Percentiles rank a stretch among this genome's conserved stretches.
These are phyloP conservation scores for Caloenas nicobarica DNA, from an alignment of 2,113 vertebrate species.

Conservation along the genomic window DNA sequence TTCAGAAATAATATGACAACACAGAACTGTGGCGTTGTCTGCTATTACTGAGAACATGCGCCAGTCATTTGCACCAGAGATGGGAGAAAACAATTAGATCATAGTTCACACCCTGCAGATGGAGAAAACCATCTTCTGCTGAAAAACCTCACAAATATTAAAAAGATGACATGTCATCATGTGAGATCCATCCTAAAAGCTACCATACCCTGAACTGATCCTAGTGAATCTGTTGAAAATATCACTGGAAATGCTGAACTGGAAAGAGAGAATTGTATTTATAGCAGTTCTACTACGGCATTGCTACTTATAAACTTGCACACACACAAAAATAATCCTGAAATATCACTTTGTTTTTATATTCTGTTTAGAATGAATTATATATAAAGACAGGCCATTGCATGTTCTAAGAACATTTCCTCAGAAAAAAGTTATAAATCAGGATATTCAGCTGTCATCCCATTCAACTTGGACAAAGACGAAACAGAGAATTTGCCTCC, in stretches of 20 bases:
- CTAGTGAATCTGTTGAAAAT: neutral
- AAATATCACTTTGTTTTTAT: neutral
- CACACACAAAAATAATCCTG: neutral
- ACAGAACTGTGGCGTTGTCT: neutral
- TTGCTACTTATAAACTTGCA: neutral
- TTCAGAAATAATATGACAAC: neutral
- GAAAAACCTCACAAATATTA: neutral
- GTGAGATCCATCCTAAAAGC: neutral
- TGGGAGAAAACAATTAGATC: slow-evolving; percentile 18
- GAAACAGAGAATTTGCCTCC: neutral
- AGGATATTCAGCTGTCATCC: neutral
- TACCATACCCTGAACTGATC: neutral
- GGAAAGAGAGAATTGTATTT: neutral
- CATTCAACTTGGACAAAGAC: neutral
- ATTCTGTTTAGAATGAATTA: neutral
- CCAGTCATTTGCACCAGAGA: neutral
- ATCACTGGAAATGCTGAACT: neutral
- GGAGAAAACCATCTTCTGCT: neutral
- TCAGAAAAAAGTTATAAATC: neutral
- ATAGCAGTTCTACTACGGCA: neutral
- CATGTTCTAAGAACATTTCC: neutral
- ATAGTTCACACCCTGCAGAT: slow-evolving; percentile 20
- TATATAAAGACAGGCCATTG: neutral
- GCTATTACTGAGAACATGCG: neutral
- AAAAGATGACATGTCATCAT: neutral